These are phyloP conservation scores for Heliconius ismenius DNA, from an alignment of 2,888 invertebrate species.

Conservation along the genomic window DNA sequence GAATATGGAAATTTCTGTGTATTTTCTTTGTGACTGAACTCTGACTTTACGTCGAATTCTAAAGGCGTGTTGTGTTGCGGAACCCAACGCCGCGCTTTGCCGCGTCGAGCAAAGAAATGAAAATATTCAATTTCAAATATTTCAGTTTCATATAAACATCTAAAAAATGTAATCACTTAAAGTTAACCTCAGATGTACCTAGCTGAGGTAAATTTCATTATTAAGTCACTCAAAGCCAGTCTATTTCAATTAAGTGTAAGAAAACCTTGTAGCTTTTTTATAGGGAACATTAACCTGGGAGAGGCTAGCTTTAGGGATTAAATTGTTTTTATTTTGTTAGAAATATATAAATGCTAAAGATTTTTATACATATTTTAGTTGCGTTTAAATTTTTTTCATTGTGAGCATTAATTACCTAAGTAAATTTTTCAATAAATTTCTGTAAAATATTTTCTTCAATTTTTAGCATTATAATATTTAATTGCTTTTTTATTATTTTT, in stretches of 20 bases:
- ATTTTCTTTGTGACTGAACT: no score
- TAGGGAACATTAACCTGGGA: constrained; percentile 1
- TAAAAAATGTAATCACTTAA: not conserved
- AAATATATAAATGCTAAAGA: not conserved
- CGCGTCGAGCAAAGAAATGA: no score
- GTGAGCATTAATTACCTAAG: no score
- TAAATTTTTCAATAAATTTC: no score
- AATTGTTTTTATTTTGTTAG: not conserved
- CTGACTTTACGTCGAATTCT: no score
- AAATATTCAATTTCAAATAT: no score
- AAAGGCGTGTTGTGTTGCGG: no score
- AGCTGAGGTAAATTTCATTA: not conserved
- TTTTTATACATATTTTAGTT: not conserved
- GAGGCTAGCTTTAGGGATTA: not conserved
- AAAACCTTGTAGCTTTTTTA: not conserved
- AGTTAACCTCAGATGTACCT: not conserved
- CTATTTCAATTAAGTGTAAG: constrained; percentile 24
- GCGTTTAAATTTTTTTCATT: not conserved
- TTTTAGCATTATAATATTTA: not conserved
- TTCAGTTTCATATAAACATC: no score
- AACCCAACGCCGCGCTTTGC: no score
- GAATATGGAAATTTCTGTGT: not conserved
- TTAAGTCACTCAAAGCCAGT: constrained; percentile 6
- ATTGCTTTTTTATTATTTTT: not conserved
- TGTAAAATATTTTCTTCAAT: not conserved